Evolutionary conservation across 2,888 invertebrate genomes (phyloP), one percentile per base, ranked within the genome.

Genomic region (Epistrophe grossulariae): DNA sequence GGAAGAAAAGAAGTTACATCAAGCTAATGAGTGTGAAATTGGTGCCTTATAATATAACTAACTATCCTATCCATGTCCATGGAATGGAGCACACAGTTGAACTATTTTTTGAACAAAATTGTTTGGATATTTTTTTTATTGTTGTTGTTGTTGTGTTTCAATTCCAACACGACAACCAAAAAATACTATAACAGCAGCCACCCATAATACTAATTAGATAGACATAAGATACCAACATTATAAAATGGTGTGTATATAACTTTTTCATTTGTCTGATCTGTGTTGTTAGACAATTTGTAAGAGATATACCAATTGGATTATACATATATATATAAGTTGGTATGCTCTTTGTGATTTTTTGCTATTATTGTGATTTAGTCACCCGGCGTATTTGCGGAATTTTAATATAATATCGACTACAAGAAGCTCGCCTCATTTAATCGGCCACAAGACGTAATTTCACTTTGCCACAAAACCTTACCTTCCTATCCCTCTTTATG

Each of bases 381-480:
- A 38, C 38, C 17, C 66, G 38, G 24, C 64, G 73, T 78, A 72
- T 73, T n/a, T 77, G 81, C 11, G 73, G 73, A 81, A 79, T 85
- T 85, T 85, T 85, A 81, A 71, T 79, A 78, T 79, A 78, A 62
- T 68, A 82, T 85, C 78, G 64, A 74, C 82, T 76, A 59, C 71
- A 62, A 62, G 62, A 40, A 62, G 52, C 72, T 76, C 76, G 74
- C 64, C 71, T 79, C 79, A 76, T 83, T 87, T 83, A 83, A 87
- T 72, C 87, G 74, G 83, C 83, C 87, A 72, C 83, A 87, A 87
- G 83, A 76, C 74, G 83, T 83, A 79, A 87, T 87, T 87, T 87
- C 87, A 83, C 83, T 83, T 83, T 79, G 79, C 43, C 72, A 59
- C 79, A 70, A 71, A 52, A 59, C 17, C 31, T 17, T 28, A 11